Evolutionary conservation across 2,888 invertebrate genomes (phyloP).

Genomic region (Girardia tigrina): DNA sequence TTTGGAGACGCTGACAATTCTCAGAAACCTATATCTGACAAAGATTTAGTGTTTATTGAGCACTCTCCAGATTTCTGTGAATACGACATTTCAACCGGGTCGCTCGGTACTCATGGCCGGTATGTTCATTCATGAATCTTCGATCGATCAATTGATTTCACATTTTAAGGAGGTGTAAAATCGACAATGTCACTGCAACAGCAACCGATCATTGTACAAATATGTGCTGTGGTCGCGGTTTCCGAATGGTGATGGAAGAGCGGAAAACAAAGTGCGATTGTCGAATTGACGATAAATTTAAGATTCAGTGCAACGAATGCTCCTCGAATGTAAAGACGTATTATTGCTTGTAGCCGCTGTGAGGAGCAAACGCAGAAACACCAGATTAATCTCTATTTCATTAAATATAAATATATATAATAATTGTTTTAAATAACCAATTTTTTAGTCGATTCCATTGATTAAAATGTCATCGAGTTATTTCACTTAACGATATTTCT

Average conservation of each 20-base stretch:
- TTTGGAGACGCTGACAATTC: neutral
- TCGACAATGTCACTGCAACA: constrained; percentile 53
- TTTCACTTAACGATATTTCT: too few species aligned
- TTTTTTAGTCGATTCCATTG: too few species aligned
- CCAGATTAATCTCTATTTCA: constrained; percentile 4
- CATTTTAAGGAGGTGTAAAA: constrained; percentile 60
- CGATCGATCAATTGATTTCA: neutral
- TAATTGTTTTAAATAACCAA: too few species aligned
- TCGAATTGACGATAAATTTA: constrained; percentile 38
- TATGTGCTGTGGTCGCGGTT: constrained; percentile 71
- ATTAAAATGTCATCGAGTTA: too few species aligned
- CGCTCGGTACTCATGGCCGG: constrained; percentile 66
- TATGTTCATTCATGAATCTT: constrained; percentile 46
- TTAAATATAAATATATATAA: neutral
- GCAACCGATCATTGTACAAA: constrained; percentile 64
- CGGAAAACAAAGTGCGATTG: constrained; percentile 61
- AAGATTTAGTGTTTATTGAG: constrained; percentile 38
- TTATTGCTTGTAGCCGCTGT: constrained; percentile 24
- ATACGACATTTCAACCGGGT: constrained; percentile 61
- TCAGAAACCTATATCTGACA: neutral
- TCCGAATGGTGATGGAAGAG: constrained; percentile 58
- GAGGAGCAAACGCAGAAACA: too few species aligned
- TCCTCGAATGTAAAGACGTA: constrained; percentile 19
- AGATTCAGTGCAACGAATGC: constrained; percentile 25
- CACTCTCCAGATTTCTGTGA: constrained; percentile 70